Evolutionary conservation across 1,140 invertebrate genomes (phyloP).

Genomic region (Drosophila funebris): DNA sequence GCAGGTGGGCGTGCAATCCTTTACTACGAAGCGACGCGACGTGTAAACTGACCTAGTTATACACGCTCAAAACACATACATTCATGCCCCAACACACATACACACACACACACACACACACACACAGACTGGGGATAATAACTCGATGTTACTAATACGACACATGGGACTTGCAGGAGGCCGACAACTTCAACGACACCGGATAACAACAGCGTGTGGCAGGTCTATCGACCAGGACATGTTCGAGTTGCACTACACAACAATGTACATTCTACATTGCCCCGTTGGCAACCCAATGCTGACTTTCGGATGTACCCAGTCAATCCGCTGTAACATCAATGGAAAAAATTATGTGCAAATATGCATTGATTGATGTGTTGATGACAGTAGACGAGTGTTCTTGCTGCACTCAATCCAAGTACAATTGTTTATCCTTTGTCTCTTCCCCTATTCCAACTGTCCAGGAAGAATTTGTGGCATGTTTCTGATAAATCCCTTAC

Average conservation of each 20-base stretch:
- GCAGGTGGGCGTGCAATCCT: constrained; percentile 60
- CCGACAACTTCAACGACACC: constrained; percentile 35
- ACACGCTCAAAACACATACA: constrained; percentile 7
- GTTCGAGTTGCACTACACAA: constrained; percentile 59
- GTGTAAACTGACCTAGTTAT: constrained; percentile 70
- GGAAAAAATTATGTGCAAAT: neutral
- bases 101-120: neutral
- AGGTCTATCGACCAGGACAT: constrained; percentile 50
- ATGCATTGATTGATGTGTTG: neutral
- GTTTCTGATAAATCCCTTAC: constrained; percentile 18
- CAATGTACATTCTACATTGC: constrained; percentile 34
- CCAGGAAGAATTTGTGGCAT: constrained; percentile 27
- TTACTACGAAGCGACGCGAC: constrained; percentile 40
- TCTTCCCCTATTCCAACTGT: neutral
- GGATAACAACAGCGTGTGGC: constrained; percentile 26
- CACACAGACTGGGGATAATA: constrained; percentile 31
- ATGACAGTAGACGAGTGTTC: neutral
- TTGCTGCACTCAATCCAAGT: constrained; percentile 9
- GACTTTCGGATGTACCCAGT: constrained; percentile 44
- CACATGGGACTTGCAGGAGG: constrained; percentile 57
- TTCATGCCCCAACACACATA: too few relatives aligned
- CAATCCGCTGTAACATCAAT: constrained; percentile 6
- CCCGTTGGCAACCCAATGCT: constrained; percentile 2
- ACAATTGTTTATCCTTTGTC: neutral
- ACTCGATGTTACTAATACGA: constrained; percentile 68